Base-by-base conservation (phyloP, 2,113 vertebrate genomes). In the Notothenia rossii region DNA sequence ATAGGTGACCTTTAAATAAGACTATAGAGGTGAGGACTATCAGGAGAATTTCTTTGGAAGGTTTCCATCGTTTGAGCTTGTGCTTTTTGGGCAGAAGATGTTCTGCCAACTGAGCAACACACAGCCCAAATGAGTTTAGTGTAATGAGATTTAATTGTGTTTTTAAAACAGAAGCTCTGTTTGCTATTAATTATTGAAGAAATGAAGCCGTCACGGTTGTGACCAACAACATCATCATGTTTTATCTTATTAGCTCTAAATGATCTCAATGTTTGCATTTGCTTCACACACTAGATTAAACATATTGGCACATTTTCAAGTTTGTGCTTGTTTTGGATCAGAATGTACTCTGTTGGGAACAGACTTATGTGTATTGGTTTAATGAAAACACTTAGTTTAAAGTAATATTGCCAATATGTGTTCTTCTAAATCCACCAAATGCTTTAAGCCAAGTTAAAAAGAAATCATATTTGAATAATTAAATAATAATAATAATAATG, bases 81-180 rank as follows among this genome's bases (percentile, higher is more conserved):
- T 25, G 25, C 25, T 12, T 20, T 55, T 13, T 4, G 17, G 5
- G 1, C 11, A 40, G 61, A 18, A 66, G 17, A 11, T 33, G n/a
- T 25, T 25, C 25, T 25, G 25, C 25, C 25, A 25, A 25, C 25
- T 25, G 25, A 78, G 29, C 17, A 58, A 45, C 74, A 54, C 51
- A 13, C 6, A 12, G 43, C 14, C 29, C 46, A 56, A 77, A 69
- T 63, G 20, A 17, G 73, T 62, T 63, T 58, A 72, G 63, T 69
- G 62, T 56, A 76, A 46, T 46, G 45, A 81, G 58, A 81, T 14
- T 59, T 36, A 76, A 80, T 67, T 72, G 20, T 70, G 36, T 74
- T 58, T 49, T 54, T 29, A n/a, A 55, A 43, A 45, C 17, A 10
- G 40, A 20, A 48, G 58, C 68, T 56, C 43, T 5, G 36, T 33